These are phyloP conservation scores for Coreius guichenoti DNA, from an alignment of 2,797 vertebrate genomes.

Conservation along the genomic window DNA sequence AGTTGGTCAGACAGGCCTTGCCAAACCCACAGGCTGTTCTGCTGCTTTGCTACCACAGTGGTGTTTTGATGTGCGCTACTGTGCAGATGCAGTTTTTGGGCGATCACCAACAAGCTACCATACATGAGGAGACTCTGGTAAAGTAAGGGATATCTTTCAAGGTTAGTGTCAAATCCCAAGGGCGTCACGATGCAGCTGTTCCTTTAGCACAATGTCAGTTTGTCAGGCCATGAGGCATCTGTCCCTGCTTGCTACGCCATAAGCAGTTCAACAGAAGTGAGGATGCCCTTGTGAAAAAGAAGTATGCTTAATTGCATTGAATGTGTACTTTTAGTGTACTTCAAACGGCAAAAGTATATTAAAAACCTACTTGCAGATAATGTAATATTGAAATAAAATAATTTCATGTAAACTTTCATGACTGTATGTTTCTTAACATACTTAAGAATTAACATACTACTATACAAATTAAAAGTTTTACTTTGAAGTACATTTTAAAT, in stretches of 20 bases:
- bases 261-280: conserved; percentile 43
- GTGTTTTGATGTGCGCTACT: conserved; percentile 29
- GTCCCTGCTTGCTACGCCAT: conserved; percentile 48
- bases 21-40: conserved; percentile 57
- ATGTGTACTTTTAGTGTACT: neutral
- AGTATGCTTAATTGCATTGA: neutral
- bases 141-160: conserved; percentile 42
- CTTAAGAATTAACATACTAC: neutral
- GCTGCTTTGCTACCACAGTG: conserved; percentile 35
- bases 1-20: conserved; percentile 56
- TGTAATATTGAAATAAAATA: neutral
- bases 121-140: conserved; percentile 28
- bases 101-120: conserved; percentile 17
- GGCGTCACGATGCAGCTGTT: conserved; percentile 37
- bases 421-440: neutral
- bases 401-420: neutral
- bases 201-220: conserved; percentile 39
- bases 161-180: conserved; percentile 42
- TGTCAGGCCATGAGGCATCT: conserved; percentile 34
- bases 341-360: neutral
- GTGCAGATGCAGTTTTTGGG: conserved; percentile 43
- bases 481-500: neutral
- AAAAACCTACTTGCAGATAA: neutral
- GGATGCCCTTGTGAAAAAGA: conserved; percentile 29
- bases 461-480: neutral